Evolutionary conservation across 2,797 vertebrate genomes (phyloP), one percentile per base, ranked within the genome.

Genomic region (Arremon aurantiirostris): DNA sequence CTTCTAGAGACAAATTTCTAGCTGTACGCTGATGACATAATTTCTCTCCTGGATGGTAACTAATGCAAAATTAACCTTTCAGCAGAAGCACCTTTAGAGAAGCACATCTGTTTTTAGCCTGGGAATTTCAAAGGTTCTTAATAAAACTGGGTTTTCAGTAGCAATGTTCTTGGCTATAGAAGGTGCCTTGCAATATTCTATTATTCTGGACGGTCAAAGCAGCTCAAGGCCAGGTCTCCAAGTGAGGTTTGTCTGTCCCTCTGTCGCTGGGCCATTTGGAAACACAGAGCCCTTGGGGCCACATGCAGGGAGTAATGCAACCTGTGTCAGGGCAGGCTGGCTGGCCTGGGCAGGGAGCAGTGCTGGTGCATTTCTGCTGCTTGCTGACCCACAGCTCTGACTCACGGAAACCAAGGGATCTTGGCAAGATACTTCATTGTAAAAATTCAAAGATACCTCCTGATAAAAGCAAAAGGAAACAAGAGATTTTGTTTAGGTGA

Each of bases 181-280:
- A 81, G 13, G 12, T 30, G 24, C 24, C 50, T 70, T 50, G 52
- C 47, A 63, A 7, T 14, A 18, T 52, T 52, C 24, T 53, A 4
- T 24, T 49, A 4, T 71, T 86, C 56, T 30, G 27, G 71, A 26
- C 22, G n/a, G 53, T 14, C 44, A 85, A 53, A 64, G 34, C 22
- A 34, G 14, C 17, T 57, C 61, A 44, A 59, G 66, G 11, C 35
- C 26, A 47, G 37, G 30, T 32, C 27, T 32, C 30, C 47, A 14
- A 2, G 39, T 3, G 21, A 53, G 6, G 37, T 57, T 76, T 68
- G 28, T 19, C 42, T 76, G 69, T 44, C n/a, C 8, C 60, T 81
- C 37, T 37, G 22, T 28, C 0, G 0, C 59, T 26, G n/a, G 35
- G 15, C 27, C 24, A 2, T 11, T 19, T 19, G 30, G 32, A 76